Base-by-base conservation (phyloP, 2,888 invertebrate genomes). In the Tenthredo livida region DNA sequence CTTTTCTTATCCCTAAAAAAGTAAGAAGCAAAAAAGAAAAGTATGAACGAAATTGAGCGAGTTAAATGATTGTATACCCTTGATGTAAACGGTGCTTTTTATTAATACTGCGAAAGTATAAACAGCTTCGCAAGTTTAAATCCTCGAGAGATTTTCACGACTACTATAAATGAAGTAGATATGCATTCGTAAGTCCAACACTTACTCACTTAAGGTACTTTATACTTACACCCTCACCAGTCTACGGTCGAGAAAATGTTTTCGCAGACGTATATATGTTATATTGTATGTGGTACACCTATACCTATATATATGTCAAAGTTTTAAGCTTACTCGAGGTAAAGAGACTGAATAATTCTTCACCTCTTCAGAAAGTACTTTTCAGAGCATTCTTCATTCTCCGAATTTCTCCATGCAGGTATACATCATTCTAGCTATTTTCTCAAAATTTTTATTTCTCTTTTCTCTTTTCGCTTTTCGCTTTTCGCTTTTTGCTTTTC, bases 141-240 rank as follows among this genome's bases (percentile, higher is more conserved):
- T 54, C 54, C 54, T n/a, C n/a, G n/a, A n/a, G 54, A 54, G 54
- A 54, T 54, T 54, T 54, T 54, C 54, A 54, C 54, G 54, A 54
- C 54, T 54, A 54, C n/a, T n/a, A 54, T 54, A 54, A 54, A 54
- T n/a, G 54, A 54, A 6, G 54, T 7, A 54, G 7, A 54, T 9
- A 40, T 54, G 54, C 54, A 54, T 54, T 7, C 54, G 54, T n/a
- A n/a, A 54, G 54, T 7, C 54, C n/a, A n/a, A 54, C 54, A 54
- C 54, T 54, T n/a, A 54, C 54, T 54, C 6, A n/a, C 54, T n/a
- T 54, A 1, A 43, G 47, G 47, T 47, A 47, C 47, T 47, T 47
- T 15, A 3, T 47, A 15, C 12, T 47, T 15, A 47, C 47, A 2
- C 29, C 2, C 29, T 47, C 54, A n/a, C 54, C 37, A 37, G 37